phyloP scores from a whole-genome alignment of 2,113 vertebrate genomes.

The Gadus chalcogrammus region DNA sequence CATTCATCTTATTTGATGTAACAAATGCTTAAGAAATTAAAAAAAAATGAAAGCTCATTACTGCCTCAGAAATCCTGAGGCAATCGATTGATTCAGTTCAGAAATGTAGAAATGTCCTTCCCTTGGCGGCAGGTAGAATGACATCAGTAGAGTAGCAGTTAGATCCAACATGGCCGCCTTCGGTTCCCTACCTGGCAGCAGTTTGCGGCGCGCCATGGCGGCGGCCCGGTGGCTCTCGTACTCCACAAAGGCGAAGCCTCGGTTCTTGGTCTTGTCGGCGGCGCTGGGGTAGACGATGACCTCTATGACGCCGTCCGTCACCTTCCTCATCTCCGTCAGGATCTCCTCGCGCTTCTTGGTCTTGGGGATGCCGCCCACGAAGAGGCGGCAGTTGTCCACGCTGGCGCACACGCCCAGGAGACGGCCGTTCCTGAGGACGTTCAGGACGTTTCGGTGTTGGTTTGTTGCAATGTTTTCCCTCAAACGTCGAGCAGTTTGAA shows the following conservation, averaged over 20 bases:
- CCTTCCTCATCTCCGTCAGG: conserved; percentile 89
- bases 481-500: not conserved
- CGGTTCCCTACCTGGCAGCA: conserved; percentile 82
- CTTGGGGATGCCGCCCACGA: conserved; percentile 96
- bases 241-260: conserved; percentile 97
- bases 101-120: too few relatives aligned
- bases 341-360: conserved; percentile 94
- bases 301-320: conserved; percentile 88
- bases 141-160: too few relatives aligned
- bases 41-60: too few relatives aligned
- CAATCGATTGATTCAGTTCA: too few relatives aligned
- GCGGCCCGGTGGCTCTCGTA: conserved; percentile 92
- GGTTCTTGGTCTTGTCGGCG: conserved; percentile 90
- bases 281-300: conserved; percentile 96
- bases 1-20: too few relatives aligned
- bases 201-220: conserved; percentile 93
- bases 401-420: conserved; percentile 95
- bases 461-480: not conserved
- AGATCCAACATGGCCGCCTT: too few relatives aligned
- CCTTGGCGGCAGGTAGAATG: too few relatives aligned
- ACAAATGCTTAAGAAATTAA: too few relatives aligned
- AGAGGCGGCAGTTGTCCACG: conserved; percentile 95
- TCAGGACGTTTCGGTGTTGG: not conserved
- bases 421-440: conserved; percentile 80
- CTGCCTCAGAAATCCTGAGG: too few relatives aligned